These are phyloP conservation scores for Scaptomyza parva DNA, from an alignment of 2,888 invertebrate species.

Conservation along the genomic window DNA sequence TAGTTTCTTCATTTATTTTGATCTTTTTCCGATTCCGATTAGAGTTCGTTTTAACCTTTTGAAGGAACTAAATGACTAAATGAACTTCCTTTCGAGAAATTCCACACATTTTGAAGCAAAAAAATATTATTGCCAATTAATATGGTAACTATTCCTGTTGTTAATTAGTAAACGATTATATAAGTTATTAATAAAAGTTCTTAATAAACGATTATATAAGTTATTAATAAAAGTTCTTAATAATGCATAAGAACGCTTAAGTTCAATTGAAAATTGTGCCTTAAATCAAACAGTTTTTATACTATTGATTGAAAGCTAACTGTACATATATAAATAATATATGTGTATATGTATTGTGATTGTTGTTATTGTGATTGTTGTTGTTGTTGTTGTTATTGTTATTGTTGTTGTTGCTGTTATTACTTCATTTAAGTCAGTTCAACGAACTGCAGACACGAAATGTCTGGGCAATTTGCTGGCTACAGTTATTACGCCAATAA, in stretches of 20 bases:
- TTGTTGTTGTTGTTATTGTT: slow-evolving; percentile 18
- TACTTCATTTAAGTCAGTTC: slow-evolving; percentile 51
- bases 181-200: neutral
- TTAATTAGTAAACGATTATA: neutral
- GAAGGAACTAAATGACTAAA: too few species aligned
- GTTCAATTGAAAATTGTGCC: slow-evolving; percentile 18
- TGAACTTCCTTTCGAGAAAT: too few species aligned
- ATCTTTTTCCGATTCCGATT: too few species aligned
- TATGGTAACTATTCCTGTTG: too few species aligned
- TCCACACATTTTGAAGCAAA: too few species aligned
- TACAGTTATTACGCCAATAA: slow-evolving; percentile 51
- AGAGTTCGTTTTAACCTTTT: too few species aligned
- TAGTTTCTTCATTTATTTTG: too few species aligned
- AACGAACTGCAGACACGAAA: slow-evolving; percentile 64
- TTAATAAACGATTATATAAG: neutral
- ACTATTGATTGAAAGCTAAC: slow-evolving; percentile 25
- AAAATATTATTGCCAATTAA: too few species aligned
- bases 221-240: neutral
- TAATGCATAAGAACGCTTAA: neutral
- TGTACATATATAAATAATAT: slow-evolving; percentile 2
- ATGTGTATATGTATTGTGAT: slow-evolving; percentile 4
- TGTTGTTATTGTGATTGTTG: slow-evolving; percentile 23
- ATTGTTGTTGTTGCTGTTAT: slow-evolving; percentile 3
- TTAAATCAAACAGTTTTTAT: slow-evolving; percentile 2
- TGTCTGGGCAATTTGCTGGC: slow-evolving; percentile 33